These are phyloP conservation scores for Eulemur mongoz DNA, from an alignment of 2,797 vertebrate genomes.

Conservation along the genomic window DNA sequence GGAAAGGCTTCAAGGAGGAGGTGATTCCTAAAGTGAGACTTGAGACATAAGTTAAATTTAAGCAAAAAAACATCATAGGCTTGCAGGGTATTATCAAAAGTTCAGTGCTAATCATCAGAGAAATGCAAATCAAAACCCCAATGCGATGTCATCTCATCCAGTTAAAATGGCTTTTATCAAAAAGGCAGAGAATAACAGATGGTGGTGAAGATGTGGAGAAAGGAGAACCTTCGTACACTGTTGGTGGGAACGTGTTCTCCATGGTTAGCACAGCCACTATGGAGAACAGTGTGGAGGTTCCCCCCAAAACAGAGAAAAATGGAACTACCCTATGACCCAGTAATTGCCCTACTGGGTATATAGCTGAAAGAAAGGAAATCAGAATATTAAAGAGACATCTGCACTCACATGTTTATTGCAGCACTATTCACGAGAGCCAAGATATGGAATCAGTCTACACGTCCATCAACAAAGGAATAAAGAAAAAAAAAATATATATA, in stretches of 20 bases:
- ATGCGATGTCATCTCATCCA: background rate
- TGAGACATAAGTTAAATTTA: slow-evolving; percentile 2
- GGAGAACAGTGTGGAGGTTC: background rate
- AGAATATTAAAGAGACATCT: background rate
- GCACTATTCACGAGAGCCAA: background rate
- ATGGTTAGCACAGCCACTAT: background rate
- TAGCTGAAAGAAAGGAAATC: background rate
- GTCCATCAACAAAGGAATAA: background rate
- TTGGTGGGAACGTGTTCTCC: background rate
- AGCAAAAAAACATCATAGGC: background rate
- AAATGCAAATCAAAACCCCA: background rate
- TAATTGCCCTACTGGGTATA: background rate
- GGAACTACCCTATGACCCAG: background rate
- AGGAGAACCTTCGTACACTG: background rate
- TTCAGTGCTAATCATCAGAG: background rate
- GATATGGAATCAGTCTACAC: background rate
- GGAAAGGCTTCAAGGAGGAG: background rate
- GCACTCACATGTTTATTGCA: background rate
- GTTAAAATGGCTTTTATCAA: background rate
- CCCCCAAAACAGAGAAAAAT: background rate
- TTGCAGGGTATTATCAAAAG: background rate
- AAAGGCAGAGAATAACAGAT: background rate
- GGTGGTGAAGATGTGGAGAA: background rate
- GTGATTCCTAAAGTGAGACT: background rate
- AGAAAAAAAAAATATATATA: too few species aligned